phyloP scores from a whole-genome alignment of 92 coral and sea anemone species.

The Heliopora coerulea region DNA sequence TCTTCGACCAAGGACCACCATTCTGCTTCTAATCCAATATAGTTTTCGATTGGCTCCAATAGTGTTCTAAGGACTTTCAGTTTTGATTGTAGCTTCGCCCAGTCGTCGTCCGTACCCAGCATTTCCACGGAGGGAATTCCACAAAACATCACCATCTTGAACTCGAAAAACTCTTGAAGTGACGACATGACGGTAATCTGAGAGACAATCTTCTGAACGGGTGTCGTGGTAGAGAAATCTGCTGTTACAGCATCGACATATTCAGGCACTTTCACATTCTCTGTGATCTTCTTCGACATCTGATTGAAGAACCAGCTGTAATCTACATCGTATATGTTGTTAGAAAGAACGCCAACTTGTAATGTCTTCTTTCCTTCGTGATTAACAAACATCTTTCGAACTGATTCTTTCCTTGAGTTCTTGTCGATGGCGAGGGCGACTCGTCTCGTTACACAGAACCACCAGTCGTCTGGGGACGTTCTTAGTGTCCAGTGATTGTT shows the following conservation, averaged over 20 bases:
- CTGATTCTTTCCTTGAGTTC: slow-evolving; percentile 46
- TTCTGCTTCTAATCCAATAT: slow-evolving; percentile 43
- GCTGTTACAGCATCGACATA: slow-evolving; percentile 70
- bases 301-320: slow-evolving; percentile 62
- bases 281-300: slow-evolving; percentile 51
- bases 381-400: slow-evolving; percentile 58
- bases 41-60: slow-evolving; percentile 49
- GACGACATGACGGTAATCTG: slow-evolving; percentile 62
- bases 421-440: slow-evolving; percentile 60
- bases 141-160: slow-evolving; percentile 1
- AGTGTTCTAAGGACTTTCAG: slow-evolving; percentile 44
- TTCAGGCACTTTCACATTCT: slow-evolving; percentile 61
- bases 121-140: slow-evolving; percentile 68
- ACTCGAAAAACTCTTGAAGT: slow-evolving; percentile 47
- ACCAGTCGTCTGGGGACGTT: slow-evolving; percentile 79
- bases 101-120: slow-evolving; percentile 58
- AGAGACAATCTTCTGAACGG: slow-evolving; percentile 62
- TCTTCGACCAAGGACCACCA: slow-evolving; percentile 60
- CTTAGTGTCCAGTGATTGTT: slow-evolving; percentile 66
- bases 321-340: slow-evolving; percentile 55
- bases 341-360: slow-evolving; percentile 49
- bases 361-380: slow-evolving; percentile 52
- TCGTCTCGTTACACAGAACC: slow-evolving; percentile 64
- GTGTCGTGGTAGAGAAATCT: slow-evolving; percentile 52
- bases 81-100: slow-evolving; percentile 43